Evolutionary conservation across 2,888 invertebrate species (phyloP).

Genomic region (Hoplodrina ambigua): DNA sequence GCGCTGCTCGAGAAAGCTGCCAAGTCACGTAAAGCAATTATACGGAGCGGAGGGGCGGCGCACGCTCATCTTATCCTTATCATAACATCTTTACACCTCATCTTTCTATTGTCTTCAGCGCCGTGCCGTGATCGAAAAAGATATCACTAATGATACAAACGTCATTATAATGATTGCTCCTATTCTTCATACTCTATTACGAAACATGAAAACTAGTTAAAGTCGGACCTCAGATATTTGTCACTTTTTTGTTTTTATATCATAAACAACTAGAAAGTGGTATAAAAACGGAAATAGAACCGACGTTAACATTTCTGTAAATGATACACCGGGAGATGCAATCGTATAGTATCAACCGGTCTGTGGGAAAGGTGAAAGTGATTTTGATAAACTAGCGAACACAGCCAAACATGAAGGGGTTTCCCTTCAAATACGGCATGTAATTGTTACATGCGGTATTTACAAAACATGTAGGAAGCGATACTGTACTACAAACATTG

Average conservation of each 20-base stretch:
- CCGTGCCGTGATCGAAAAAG: conserved; percentile 37
- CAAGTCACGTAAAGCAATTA: conserved; percentile 77
- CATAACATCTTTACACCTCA: conserved; percentile 62
- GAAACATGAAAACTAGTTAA: conserved; percentile 19
- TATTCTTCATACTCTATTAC: conserved; percentile 14
- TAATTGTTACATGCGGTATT: neutral
- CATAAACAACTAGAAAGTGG: conserved; percentile 40
- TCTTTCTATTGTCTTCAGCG: conserved; percentile 63
- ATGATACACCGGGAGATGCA: conserved; percentile 41
- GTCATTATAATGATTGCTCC: conserved; percentile 29
- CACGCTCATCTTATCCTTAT: conserved; percentile 65
- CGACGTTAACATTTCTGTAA: conserved; percentile 31
- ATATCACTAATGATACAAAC: conserved; percentile 37
- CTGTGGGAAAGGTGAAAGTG: conserved; percentile 57
- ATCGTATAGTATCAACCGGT: conserved; percentile 46
- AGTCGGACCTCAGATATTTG: neutral
- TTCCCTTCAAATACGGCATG: conserved; percentile 17
- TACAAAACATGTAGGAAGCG: neutral
- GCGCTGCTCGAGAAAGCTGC: conserved; percentile 70
- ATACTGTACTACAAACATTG: neutral
- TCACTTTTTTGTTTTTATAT: conserved; percentile 26
- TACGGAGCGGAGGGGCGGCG: conserved; percentile 36
- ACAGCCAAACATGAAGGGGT: conserved; percentile 35
- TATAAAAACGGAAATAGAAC: conserved; percentile 27
- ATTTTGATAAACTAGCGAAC: conserved; percentile 46